phyloP scores from a whole-genome alignment of 2,797 vertebrate species.

The Garrulus glandarius region DNA sequence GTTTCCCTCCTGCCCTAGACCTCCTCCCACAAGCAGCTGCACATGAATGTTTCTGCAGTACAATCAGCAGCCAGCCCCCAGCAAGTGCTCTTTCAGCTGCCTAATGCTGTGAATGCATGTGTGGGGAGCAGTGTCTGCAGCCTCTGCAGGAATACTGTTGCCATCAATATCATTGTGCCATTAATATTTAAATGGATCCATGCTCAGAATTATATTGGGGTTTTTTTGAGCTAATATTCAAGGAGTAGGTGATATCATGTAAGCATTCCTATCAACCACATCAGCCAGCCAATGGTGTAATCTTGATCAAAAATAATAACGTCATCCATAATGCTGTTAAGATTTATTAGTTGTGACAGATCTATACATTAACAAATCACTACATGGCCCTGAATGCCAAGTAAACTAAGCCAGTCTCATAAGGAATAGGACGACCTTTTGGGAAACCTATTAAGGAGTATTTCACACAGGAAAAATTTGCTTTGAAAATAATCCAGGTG shows the following conservation, averaged over 20 bases:
- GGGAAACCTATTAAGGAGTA: neutral
- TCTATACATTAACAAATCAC: constrained; percentile 63
- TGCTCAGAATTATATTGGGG: constrained; percentile 7
- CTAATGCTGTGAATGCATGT: neutral
- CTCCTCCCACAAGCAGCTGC: neutral
- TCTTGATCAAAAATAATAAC: constrained; percentile 72
- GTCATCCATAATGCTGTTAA: constrained; percentile 61
- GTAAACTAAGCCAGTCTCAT: neutral
- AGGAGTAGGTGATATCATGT: constrained; percentile 5
- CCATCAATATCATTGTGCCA: constrained; percentile 18
- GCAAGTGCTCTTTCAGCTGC: constrained; percentile 3
- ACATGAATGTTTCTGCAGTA: neutral
- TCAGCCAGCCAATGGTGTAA: constrained; percentile 32
- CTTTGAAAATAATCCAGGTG: neutral
- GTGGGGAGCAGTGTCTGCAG: neutral
- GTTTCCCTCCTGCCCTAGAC: neutral
- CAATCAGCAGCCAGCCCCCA: neutral
- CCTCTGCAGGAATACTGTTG: neutral
- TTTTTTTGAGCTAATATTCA: neutral
- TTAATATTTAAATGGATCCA: constrained; percentile 64
- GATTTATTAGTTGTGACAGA: constrained; percentile 68
- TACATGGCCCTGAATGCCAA: constrained; percentile 38
- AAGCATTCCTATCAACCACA: constrained; percentile 23
- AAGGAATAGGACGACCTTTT: neutral
- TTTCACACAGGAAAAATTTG: neutral